phyloP scores from a whole-genome alignment of 2,888 invertebrate species.

The Orchesella flavescens region DNA sequence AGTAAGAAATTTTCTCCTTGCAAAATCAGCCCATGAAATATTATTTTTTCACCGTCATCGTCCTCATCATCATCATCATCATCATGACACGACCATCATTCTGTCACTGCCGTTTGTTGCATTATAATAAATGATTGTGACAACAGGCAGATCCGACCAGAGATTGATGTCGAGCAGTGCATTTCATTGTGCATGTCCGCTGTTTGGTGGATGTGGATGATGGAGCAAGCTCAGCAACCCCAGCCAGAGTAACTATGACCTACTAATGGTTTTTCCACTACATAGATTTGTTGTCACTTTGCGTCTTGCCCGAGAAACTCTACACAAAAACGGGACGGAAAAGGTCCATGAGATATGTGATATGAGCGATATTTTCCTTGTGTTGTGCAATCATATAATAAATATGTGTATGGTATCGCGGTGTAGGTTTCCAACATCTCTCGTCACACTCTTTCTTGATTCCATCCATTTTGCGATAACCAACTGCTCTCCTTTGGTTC shows the following conservation, averaged over 20 bases:
- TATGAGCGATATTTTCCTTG: constrained; percentile 1
- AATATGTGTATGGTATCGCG: too few species aligned
- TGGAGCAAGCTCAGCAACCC: too few species aligned
- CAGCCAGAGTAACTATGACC: constrained; percentile 20
- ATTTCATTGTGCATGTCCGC: neutral
- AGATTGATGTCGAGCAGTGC: neutral
- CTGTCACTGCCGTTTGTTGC: constrained; percentile 47
- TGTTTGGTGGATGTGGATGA: too few species aligned
- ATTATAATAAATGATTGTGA: constrained; percentile 34
- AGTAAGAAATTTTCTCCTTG: neutral
- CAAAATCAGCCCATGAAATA: neutral
- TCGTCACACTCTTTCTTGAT: neutral
- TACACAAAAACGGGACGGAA: neutral
- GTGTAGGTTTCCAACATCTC: neutral
- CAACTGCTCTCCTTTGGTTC: too few species aligned
- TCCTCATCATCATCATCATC: too few species aligned
- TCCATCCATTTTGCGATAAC: constrained; percentile 4
- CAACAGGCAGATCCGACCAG: neutral
- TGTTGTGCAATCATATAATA: too few species aligned
- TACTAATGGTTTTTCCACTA: constrained; percentile 54
- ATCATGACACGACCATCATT: too few species aligned
- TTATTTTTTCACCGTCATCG: neutral
- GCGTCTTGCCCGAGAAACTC: neutral
- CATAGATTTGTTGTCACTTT: constrained; percentile 36
- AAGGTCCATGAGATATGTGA: constrained; percentile 38